Base-by-base conservation (phyloP, 2,888 invertebrate genomes). In the Cheilosia variabilis region DNA sequence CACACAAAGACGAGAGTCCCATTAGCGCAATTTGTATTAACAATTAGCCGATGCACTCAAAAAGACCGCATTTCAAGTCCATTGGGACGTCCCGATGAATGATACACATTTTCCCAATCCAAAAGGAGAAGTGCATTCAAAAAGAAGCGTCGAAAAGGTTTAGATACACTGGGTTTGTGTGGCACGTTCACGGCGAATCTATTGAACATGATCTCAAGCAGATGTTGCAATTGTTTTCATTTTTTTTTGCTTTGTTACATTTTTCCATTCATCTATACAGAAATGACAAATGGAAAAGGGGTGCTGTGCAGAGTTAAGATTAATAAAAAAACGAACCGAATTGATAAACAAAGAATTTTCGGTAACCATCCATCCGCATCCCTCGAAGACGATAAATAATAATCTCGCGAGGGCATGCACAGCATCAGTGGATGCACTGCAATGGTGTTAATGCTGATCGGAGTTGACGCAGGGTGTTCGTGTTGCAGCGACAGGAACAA, bases 31-130 rank as follows among this genome's bases (percentile, higher is more conserved):
- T 86, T 86, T 86, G 86, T 81, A 77, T 71, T 86, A 86, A 86
- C 86, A 86, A 86, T 86, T 86, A 86, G 86, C 81, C 72, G 76
- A 76, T 86, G 86, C 76, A 86, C 71, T 81, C 76, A 81, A 86
- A 86, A 81, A 72, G 81, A 71, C 86, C 86, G 86, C 86, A 80
- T 65, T n/a, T 37, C 69, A 52, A 45, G 43, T 71, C 62, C 69
- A 69, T 69, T 69, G 69, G 69, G 27, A 71, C 47, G 71, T 69
- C 37, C 65, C 69, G 65, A 58, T 81, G 71, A 76, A 76, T 86
- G 80, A 57, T 72, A 43, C 63, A 62, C 57, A 52, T 72, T n/a
- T 65, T 27, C 5, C 22, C n/a, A 19, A 4, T 9, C 22, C 15
- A 55, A 68, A 71, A 58, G 69, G 58, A 19, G 37, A 50, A 63